These are phyloP conservation scores for Cryptocephalus primarius DNA, from an alignment of 2,888 invertebrate genomes.

Conservation along the genomic window DNA sequence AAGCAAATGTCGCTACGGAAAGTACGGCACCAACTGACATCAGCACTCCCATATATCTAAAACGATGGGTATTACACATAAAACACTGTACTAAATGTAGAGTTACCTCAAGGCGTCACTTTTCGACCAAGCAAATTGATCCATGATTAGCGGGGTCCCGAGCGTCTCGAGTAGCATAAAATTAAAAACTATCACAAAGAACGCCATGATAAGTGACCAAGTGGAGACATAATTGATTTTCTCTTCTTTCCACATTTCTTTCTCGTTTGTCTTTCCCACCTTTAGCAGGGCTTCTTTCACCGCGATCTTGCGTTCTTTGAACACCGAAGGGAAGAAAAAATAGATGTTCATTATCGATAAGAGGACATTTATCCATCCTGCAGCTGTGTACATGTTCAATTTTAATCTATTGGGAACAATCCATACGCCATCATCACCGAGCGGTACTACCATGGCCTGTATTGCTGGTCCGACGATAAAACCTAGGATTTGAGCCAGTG, in stretches of 20 bases:
- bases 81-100: background rate
- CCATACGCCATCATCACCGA: conserved; percentile 54
- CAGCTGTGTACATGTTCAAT: conserved; percentile 77
- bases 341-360: conserved; percentile 61
- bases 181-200: conserved; percentile 77
- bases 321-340: conserved; percentile 63
- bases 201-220: conserved; percentile 69
- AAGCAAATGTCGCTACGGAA: conserved; percentile 60
- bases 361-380: conserved; percentile 71
- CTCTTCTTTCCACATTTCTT: conserved; percentile 58
- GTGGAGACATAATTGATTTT: conserved; percentile 67
- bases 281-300: conserved; percentile 67
- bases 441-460: conserved; percentile 69
- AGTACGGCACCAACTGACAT: conserved; percentile 73
- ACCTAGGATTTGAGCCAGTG: conserved; percentile 75
- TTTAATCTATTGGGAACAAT: conserved; percentile 44
- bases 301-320: conserved; percentile 67
- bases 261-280: conserved; percentile 60
- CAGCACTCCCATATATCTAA: conserved; percentile 62
- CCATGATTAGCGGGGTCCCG: conserved; percentile 76
- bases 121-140: conserved; percentile 80
- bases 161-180: conserved; percentile 82
- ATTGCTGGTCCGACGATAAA: conserved; percentile 78
- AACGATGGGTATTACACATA: background rate
- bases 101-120: conserved; percentile 51